Conservation (phyloP, 2,888 invertebrate genomes). For the Pseudeuparius sepicola region DNA sequence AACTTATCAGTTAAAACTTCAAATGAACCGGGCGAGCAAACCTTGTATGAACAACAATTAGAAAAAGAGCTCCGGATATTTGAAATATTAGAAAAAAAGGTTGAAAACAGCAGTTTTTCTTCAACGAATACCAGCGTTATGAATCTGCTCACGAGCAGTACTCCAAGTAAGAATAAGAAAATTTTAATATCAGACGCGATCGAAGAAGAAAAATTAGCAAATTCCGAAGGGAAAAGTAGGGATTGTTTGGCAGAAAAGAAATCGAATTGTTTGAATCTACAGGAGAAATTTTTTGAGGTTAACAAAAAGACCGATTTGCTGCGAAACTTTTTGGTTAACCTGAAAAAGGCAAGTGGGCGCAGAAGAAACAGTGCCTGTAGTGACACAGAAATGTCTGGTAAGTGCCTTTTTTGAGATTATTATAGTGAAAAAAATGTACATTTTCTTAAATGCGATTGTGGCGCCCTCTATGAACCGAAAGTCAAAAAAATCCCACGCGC, state of each 20-base stretch:
- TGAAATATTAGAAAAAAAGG: slow-evolving; percentile 67
- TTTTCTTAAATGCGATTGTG: too few relatives aligned
- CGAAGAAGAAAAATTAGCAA: slow-evolving; percentile 9
- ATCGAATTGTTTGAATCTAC: slow-evolving; percentile 6
- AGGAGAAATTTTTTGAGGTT: slow-evolving; percentile 19
- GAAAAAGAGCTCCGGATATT: slow-evolving; percentile 63
- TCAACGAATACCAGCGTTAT: slow-evolving; percentile 37
- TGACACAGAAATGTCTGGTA: background rate
- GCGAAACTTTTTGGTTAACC: slow-evolving; percentile 23
- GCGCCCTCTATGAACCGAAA: too few relatives aligned
- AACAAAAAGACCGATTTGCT: slow-evolving; percentile 22
- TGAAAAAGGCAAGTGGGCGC: slow-evolving; percentile 15
- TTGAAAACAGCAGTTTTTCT: slow-evolving; percentile 62
- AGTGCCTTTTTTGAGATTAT: slow-evolving; percentile 1
- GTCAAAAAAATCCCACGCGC: too few relatives aligned
- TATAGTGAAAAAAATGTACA: too few relatives aligned
- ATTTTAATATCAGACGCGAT: slow-evolving; percentile 37
- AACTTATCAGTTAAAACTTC: too few relatives aligned
- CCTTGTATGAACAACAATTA: slow-evolving; percentile 17
- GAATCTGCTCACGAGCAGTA: slow-evolving; percentile 31
- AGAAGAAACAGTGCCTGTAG: background rate
- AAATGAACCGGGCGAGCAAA: slow-evolving; percentile 12
- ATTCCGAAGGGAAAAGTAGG: slow-evolving; percentile 3
- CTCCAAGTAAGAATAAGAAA: slow-evolving; percentile 25
- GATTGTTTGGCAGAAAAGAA: background rate